Evolutionary conservation across 2,888 invertebrate species (phyloP).

Genomic region (Standfussiana lucernea): DNA sequence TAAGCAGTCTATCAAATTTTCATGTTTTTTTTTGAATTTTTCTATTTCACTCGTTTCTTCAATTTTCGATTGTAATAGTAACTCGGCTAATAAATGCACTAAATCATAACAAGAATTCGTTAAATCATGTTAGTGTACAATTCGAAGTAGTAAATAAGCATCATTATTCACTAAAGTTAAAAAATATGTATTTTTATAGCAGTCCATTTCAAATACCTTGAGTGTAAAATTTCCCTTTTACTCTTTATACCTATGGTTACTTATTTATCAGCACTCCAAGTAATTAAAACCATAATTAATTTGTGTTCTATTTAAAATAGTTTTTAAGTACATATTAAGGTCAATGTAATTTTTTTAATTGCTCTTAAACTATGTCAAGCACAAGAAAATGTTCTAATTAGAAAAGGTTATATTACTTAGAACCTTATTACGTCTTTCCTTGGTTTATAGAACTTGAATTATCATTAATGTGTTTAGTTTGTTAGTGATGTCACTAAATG

Average conservation of each 20-base stretch:
- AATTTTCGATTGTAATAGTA: not conserved
- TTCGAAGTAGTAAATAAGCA: not conserved
- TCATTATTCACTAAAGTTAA: not conserved
- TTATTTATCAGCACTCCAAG: not conserved
- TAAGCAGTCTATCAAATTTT: constrained; percentile 44
- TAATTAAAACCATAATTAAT: not conserved
- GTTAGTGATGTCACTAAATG: constrained; percentile 24
- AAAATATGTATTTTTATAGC: not conserved
- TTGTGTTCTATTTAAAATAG: not conserved
- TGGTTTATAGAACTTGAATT: not conserved
- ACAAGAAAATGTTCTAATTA: not conserved
- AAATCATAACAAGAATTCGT: not conserved
- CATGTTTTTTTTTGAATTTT: constrained; percentile 15
- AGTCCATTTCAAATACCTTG: not conserved
- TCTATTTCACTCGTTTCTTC: not conserved
- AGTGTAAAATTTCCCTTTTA: constrained; percentile 5
- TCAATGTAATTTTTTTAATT: not conserved
- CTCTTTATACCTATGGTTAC: not conserved
- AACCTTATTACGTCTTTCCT: not conserved
- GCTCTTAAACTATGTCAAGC: not conserved
- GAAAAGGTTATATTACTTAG: not conserved
- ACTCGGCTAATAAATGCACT: not conserved
- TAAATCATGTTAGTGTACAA: not conserved
- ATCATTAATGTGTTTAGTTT: not conserved
- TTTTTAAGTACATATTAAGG: not conserved